A percentile compares a stretch with the other conserved stretches of the same genome.
Conservation (phyloP, 2,113 vertebrate species). For the Cichladusa arquata region DNA sequence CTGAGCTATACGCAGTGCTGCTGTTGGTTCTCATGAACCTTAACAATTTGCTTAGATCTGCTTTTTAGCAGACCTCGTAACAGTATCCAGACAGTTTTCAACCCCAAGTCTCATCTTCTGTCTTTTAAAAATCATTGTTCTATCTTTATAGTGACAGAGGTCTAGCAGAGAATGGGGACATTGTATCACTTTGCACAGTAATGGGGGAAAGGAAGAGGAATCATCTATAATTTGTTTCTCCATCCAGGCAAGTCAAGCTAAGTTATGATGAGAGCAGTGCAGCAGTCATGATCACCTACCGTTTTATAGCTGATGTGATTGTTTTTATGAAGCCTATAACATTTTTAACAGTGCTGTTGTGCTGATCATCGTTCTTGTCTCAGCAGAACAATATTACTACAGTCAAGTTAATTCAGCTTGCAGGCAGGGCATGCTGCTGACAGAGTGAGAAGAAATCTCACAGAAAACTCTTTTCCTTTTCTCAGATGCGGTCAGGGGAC, state of each 20-base stretch:
- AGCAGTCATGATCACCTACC: constrained; percentile 71
- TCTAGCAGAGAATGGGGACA: constrained; percentile 37
- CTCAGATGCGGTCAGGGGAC: not conserved
- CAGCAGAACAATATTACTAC: constrained; percentile 66
- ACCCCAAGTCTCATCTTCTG: constrained; percentile 21
- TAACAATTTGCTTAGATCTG: constrained; percentile 18
- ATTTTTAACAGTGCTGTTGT: constrained; percentile 63
- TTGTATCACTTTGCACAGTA: constrained; percentile 56
- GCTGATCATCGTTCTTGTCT: constrained; percentile 65
- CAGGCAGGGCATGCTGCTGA: constrained; percentile 10
- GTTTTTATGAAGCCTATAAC: constrained; percentile 75
- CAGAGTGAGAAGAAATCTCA: constrained; percentile 6
- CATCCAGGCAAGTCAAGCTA: constrained; percentile 71
- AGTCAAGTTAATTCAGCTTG: constrained; percentile 59
- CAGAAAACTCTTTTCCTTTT: not conserved
- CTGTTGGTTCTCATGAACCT: not conserved
- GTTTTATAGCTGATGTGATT: constrained; percentile 74
- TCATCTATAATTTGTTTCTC: constrained; percentile 73
- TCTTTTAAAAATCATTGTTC: constrained; percentile 63
- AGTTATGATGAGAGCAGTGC: constrained; percentile 63
- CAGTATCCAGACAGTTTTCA: constrained; percentile 22
- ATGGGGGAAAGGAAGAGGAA: constrained; percentile 37
- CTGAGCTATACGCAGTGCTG: not conserved
- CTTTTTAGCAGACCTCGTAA: not conserved
- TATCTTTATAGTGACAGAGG: constrained; percentile 46